Conservation (phyloP, 1,140 invertebrate species). For the Bombus soroeensis region DNA sequence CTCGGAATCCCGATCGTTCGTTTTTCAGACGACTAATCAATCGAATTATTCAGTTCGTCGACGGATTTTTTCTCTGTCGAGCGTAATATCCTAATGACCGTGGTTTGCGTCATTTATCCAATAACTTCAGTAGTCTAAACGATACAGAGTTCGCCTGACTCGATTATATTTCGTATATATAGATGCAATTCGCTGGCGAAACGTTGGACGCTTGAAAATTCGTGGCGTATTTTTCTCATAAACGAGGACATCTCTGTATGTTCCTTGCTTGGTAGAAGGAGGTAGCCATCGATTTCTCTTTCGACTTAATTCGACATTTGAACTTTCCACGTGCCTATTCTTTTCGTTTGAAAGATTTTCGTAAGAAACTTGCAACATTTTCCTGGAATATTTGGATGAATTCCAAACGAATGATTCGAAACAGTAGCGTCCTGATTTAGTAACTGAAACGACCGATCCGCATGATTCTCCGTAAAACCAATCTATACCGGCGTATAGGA, state of each 20-base stretch:
- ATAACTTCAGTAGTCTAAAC: background rate
- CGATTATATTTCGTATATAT: background rate
- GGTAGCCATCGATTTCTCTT: too few species aligned
- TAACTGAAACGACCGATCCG: too few species aligned
- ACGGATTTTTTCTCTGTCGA: constrained; percentile 1
- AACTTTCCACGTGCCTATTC: too few species aligned
- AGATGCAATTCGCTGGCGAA: background rate
- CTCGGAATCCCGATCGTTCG: background rate
- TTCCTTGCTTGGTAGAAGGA: too few species aligned
- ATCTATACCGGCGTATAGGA: background rate
- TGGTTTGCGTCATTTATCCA: constrained; percentile 9
- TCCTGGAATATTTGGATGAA: too few species aligned
- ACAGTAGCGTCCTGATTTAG: too few species aligned
- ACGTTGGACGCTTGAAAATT: background rate
- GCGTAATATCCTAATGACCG: constrained; percentile 28
- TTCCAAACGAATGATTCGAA: too few species aligned
- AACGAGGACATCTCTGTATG: background rate
- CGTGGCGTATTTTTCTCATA: constrained; percentile 1
- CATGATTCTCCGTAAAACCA: background rate
- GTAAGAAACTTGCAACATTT: too few species aligned
- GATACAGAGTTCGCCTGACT: background rate
- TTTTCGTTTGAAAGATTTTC: too few species aligned
- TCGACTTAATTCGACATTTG: too few species aligned
- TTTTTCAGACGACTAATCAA: constrained; percentile 28
- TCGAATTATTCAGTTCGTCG: constrained; percentile 10